Evolutionary conservation across 2,113 vertebrate species (phyloP).

Genomic region (Corythornis vintsioides): DNA sequence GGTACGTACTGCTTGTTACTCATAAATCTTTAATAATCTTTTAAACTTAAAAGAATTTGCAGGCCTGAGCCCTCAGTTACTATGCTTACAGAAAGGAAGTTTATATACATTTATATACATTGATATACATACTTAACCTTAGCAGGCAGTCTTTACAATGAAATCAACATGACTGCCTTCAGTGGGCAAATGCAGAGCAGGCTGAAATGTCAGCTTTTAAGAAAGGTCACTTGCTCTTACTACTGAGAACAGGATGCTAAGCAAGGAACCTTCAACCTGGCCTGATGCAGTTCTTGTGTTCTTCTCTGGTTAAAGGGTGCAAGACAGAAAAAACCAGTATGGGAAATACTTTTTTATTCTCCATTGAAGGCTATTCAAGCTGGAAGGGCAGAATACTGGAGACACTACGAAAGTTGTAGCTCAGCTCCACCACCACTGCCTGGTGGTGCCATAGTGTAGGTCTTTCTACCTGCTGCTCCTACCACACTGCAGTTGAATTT

Average conservation of each 20-base stretch:
- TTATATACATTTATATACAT: background rate
- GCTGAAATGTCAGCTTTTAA: background rate
- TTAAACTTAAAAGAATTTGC: background rate
- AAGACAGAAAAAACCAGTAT: background rate
- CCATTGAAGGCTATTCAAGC: background rate
- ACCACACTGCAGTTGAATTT: background rate
- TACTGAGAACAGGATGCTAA: background rate
- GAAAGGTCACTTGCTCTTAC: background rate
- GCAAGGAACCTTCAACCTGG: background rate
- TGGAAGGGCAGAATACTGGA: background rate
- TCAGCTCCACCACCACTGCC: background rate
- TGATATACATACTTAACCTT: background rate
- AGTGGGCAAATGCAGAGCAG: background rate
- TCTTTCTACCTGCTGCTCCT: background rate
- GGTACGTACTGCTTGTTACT: background rate
- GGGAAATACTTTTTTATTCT: background rate
- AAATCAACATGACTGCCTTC: background rate
- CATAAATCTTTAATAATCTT: background rate
- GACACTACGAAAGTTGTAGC: background rate
- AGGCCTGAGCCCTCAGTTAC: background rate
- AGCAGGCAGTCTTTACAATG: background rate
- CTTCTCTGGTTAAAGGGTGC: background rate
- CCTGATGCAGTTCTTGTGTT: background rate
- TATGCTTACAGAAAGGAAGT: background rate
- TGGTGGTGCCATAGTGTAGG: background rate